These are phyloP conservation scores for Mya arenaria DNA, from an alignment of 1,140 invertebrate species.

Conservation along the genomic window DNA sequence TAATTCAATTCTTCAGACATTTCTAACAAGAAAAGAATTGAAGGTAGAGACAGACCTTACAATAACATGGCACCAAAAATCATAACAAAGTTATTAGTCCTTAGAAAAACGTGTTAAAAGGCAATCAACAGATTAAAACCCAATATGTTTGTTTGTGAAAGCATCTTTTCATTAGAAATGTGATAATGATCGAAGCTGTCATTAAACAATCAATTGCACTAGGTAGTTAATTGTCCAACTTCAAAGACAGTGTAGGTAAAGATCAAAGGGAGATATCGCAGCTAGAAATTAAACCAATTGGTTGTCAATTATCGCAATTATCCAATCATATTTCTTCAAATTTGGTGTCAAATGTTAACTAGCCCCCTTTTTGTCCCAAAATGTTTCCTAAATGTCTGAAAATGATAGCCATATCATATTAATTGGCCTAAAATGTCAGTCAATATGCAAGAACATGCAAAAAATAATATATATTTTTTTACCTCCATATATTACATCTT, in stretches of 20 bases:
- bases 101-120: slow-evolving; percentile 17
- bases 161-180: slow-evolving; percentile 22
- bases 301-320: slow-evolving; percentile 6
- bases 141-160: slow-evolving; percentile 44
- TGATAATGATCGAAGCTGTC: slow-evolving; percentile 41
- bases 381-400: too few species aligned
- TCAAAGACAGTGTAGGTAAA: slow-evolving; percentile 1
- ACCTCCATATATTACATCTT: too few species aligned
- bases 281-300: slow-evolving; percentile 14
- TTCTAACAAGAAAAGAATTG: too few species aligned
- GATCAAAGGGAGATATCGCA: slow-evolving; percentile 27
- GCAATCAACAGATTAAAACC: slow-evolving; percentile 39
- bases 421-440: too few species aligned
- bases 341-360: background rate
- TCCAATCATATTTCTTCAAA: slow-evolving; percentile 24
- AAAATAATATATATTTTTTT: too few species aligned
- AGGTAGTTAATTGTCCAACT: background rate
- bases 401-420: too few species aligned
- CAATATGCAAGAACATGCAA: too few species aligned
- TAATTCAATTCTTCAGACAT: too few species aligned
- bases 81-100: slow-evolving; percentile 1
- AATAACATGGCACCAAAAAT: slow-evolving; percentile 14
- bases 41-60: too few species aligned
- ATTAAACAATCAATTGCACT: slow-evolving; percentile 20
- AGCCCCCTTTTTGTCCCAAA: too few species aligned